phyloP scores from a whole-genome alignment of 2,888 invertebrate species.

The Acanthosepion lycidas region DNA sequence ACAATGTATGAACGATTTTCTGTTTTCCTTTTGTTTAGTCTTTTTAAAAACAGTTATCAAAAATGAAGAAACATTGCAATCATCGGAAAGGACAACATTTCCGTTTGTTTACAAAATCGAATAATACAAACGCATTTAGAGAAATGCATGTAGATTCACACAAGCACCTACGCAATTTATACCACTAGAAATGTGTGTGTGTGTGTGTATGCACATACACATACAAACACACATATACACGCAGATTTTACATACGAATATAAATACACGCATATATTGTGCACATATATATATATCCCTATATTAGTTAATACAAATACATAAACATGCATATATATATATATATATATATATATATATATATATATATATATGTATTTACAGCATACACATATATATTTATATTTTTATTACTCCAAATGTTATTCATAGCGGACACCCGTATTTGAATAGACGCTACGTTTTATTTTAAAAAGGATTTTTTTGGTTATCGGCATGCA shows the following conservation, averaged over 20 bases:
- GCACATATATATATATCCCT: not conserved
- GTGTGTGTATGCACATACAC: not conserved
- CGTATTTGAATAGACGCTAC: no score
- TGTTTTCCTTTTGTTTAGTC: not conserved
- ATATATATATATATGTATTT: not conserved
- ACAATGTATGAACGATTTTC: no score
- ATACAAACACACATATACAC: not conserved
- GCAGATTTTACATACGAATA: not conserved
- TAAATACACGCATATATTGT: not conserved
- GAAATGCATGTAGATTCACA: not conserved
- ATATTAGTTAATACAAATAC: not conserved
- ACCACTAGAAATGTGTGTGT: not conserved
- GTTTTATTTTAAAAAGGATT: no score
- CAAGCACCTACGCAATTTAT: not conserved
- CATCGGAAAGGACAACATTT: not conserved
- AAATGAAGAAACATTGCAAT: not conserved
- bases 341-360: slow-evolving; percentile 44
- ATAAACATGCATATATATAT: not conserved
- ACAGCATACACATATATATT: not conserved
- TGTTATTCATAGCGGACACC: no score
- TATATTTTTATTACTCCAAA: no score
- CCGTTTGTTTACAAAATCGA: not conserved
- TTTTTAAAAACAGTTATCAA: not conserved
- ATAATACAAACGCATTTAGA: not conserved
- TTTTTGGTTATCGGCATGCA: no score